Conservation (phyloP, 2,797 vertebrate species). For the Poecilia velifera region DNA sequence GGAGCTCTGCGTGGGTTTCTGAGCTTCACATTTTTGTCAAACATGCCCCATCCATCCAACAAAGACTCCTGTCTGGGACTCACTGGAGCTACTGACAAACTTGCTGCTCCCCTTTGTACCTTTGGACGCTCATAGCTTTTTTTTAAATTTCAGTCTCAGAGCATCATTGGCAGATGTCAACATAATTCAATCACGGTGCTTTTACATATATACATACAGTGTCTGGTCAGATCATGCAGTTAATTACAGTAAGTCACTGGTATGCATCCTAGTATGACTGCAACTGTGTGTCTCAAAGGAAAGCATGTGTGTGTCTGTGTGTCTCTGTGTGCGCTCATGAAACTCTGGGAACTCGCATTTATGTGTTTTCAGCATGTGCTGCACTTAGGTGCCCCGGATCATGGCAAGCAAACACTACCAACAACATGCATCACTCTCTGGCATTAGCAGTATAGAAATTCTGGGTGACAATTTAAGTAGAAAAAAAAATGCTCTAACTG, state of each 20-base stretch:
- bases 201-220: conserved; percentile 72
- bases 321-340: conserved; percentile 13
- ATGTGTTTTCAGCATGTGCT: conserved; percentile 34
- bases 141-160: conserved; percentile 33
- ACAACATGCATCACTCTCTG: conserved; percentile 81
- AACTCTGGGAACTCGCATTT: conserved; percentile 33
- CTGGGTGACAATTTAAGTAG: conserved; percentile 72
- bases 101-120: conserved; percentile 41
- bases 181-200: conserved; percentile 71
- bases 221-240: conserved; percentile 72
- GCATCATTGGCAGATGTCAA: conserved; percentile 57
- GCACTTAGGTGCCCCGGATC: conserved; percentile 61
- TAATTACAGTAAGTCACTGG: conserved; percentile 63
- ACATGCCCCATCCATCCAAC: conserved; percentile 62
- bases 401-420: conserved; percentile 81
- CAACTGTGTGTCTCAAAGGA: conserved; percentile 22
- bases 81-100: conserved; percentile 32
- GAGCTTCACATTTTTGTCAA: conserved; percentile 52
- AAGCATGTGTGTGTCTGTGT: conserved; percentile 28
- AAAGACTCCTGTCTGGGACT: conserved; percentile 33
- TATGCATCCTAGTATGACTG: conserved; percentile 40
- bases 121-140: conserved; percentile 29
- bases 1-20: conserved; percentile 36
- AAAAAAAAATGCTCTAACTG: conserved; percentile 9
- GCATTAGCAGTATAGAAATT: conserved; percentile 83